Base-by-base conservation (phyloP, 2,797 vertebrate species). In the Mormyrops boulengeri region DNA sequence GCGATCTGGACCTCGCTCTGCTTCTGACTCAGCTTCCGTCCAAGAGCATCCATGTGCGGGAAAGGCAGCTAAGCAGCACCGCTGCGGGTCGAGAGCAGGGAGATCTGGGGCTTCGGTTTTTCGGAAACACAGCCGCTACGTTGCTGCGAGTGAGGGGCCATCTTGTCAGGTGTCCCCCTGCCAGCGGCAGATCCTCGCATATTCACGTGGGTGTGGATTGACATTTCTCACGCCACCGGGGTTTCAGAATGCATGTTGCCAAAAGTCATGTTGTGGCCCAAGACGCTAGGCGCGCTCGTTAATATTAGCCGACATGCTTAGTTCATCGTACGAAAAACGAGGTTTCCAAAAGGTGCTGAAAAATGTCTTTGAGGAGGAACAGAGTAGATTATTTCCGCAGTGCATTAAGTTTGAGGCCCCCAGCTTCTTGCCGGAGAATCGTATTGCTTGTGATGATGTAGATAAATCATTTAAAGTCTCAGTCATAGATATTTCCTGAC, bases 401-500 rank as follows among this genome's bases (percentile, higher is more conserved):
- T 17, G 49, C 88, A 7, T 77, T 60, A 50, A 52, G 88, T 89
- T 34, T 82, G 89, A 87, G 87, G 88, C 34, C 69, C 34, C 66
- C 52, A 55, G 85, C 62, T 89, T 86, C 50, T 80, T 55, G 69
- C 69, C 34, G 73, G 62, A 73, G 88, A 69, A 84, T 60, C 77
- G 88, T 82, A 69, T 30, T 85, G 88, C 84, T 77, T 86, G 90
- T 91, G 89, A 89, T 91, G 34, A 53, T 86, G 73, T 19, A 91
- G 91, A 92, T 91, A 47, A 91, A 92, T 92, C 91, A 87, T 90
- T 88, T 30, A 30, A 82, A 88, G 84, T 88, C 69, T 87, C n/a
- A 80, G 47, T 89, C 49, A 88, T 85, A 91, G 85, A 85, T 84
- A 22, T 66, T 92, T 55, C 77, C 38, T 90, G 90, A 77, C 85